Base-by-base conservation (phyloP, 2,113 vertebrate species). In the Neodon shergylaensis region DNA sequence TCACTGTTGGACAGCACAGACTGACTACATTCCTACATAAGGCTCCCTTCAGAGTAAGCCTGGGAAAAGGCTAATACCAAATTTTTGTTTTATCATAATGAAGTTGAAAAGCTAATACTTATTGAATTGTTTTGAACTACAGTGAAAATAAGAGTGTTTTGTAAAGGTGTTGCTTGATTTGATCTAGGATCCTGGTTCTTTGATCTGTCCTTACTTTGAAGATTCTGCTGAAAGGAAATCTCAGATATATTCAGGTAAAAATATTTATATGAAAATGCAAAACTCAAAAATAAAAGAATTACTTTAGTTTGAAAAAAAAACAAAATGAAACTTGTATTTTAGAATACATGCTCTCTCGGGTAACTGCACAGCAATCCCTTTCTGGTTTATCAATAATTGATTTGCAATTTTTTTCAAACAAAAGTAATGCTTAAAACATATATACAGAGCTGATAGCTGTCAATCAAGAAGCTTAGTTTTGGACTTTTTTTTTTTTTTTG, bases 201-300 rank as follows among this genome's bases (percentile, higher is more conserved):
- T 97, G 93, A 98, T 98, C 78, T 95, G 70, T 77, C 74, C 92
- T 97, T 63, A 95, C 96, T 98, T 98, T 98, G 97, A 98, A 98
- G 96, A 97, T 90, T 10, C 83, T 95, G 98, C 96, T 52, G 93
- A 98, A 94, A 96, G 92, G 33, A 97, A 92, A 92, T 95, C 97
- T 96, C 79, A 97, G 91, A 94, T 96, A 91, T 88, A 92, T 73
- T 96, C 78, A 95, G 92, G 66, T 96, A 96, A 94, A 77, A 66
- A 88, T 97, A 98, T 98, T 98, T 98, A 90, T 93, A 97, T 95
- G 88, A 90, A 97, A 72, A 97, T n/a, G 26, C 79, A 96, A 70
- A 96, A 82, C 49, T 90, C 47, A 65, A 54, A 78, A 44, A 97
- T 97, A 97, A n/a, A 86, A 33, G 28, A 85, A 73, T 68, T 44